These are phyloP conservation scores for Eilema depressum DNA, from an alignment of 2,888 invertebrate genomes.

Conservation along the genomic window DNA sequence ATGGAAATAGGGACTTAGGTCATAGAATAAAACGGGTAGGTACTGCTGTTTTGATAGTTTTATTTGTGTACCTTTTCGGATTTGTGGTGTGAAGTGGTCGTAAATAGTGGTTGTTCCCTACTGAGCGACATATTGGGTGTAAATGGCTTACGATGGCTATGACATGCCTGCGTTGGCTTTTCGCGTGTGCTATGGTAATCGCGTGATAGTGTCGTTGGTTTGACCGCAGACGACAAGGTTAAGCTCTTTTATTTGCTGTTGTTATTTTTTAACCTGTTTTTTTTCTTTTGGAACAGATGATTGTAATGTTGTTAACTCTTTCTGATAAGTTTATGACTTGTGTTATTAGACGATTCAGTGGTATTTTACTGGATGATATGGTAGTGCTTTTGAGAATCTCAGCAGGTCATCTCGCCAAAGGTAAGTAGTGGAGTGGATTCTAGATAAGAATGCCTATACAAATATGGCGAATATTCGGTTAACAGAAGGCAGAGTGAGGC, in stretches of 20 bases:
- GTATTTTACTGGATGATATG: no score
- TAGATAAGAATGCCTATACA: not conserved
- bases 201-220: slow-evolving; percentile 15
- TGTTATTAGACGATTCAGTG: no score
- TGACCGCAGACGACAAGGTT: slow-evolving; percentile 13
- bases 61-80: slow-evolving; percentile 58
- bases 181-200: slow-evolving; percentile 2
- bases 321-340: no score
- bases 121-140: slow-evolving; percentile 41
- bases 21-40: slow-evolving; percentile 68
- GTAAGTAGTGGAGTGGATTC: not conserved
- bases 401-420: no score
- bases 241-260: not conserved
- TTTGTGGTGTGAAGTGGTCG: slow-evolving; percentile 51
- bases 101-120: slow-evolving; percentile 42
- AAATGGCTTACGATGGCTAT: slow-evolving; percentile 36
- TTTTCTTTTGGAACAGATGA: not conserved
- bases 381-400: no score
- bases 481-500: no score
- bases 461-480: not conserved
- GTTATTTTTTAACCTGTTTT: not conserved
- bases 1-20: slow-evolving; percentile 83
- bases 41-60: slow-evolving; percentile 59
- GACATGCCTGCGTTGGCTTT: slow-evolving; percentile 19
- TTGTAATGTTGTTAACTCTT: not conserved